Base-by-base conservation (phyloP, 2,113 vertebrate genomes). In the Saguinus midas region DNA sequence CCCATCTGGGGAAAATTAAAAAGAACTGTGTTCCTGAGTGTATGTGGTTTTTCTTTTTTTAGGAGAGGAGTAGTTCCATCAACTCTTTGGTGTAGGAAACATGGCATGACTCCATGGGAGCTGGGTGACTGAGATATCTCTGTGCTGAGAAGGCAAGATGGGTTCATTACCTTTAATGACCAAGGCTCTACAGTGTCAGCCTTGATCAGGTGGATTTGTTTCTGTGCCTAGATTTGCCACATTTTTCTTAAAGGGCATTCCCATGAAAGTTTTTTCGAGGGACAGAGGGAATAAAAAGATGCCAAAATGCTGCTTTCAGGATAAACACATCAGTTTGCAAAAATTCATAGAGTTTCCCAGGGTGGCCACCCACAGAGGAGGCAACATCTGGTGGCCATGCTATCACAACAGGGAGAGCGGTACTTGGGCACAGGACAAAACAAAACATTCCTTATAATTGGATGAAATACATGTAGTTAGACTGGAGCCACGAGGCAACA, bases 1-100 rank as follows among this genome's bases (percentile, higher is more conserved):
- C 64, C 93, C 97, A 97, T 92, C 88, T 97, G 96, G 73, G 83
- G 85, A 75, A 86, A 96, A 93, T 97, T 96, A 91, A 94, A 94
- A 96, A 76, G 55, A 93, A 79, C 73, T 73, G 68, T 94, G 61
- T 92, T 90, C 10, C 75, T 87, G 45, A 90, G 58, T 88, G 7
- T 70, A 57, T 88, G 78, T 58, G 85, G 43, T 48, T 81, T 93
- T 93, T 68, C 52, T 87, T 73, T 89, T 91, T 70, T 61, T 43
- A n/a, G 40, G 72, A 61, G 80, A 73, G 61, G 78, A 95, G 96
- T 3, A 27, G 25, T 95, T 95, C 72, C 95, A 95, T 78, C 64
- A 94, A 72, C n/a, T 75, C 27, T 84, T 95, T 66, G 81, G 92
- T 48, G 9, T 57, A 37, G 0, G 40, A 45, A 96, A 70, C 23